These are phyloP conservation scores for Drosophila nr. perissopoda DNA, from an alignment of 2,888 invertebrate genomes.

Conservation along the genomic window DNA sequence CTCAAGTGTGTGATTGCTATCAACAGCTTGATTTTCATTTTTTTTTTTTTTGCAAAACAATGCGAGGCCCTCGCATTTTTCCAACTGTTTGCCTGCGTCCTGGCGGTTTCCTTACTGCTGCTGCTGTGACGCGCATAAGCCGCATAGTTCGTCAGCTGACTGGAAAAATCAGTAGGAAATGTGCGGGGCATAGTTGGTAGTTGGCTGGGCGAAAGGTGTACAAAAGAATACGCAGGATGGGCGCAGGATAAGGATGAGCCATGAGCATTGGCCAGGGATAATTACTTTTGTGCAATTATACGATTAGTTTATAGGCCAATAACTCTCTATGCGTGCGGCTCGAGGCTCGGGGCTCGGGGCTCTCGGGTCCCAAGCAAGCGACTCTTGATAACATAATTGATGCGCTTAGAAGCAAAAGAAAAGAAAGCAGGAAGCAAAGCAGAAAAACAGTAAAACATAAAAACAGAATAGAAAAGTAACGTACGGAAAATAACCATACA, in stretches of 20 bases:
- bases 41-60: conserved; percentile 43
- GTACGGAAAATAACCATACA: not conserved
- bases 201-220: conserved; percentile 42
- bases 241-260: conserved; percentile 48
- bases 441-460: conserved; percentile 2
- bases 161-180: conserved; percentile 74
- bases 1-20: conserved; percentile 79
- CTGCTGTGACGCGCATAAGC: conserved; percentile 70
- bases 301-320: conserved; percentile 83
- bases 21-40: conserved; percentile 78
- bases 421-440: conserved; percentile 7
- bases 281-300: conserved; percentile 80
- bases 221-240: conserved; percentile 49
- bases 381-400: conserved; percentile 61
- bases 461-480: not conserved
- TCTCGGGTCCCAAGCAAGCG: conserved; percentile 12
- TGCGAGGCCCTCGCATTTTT: conserved; percentile 27
- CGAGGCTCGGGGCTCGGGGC: conserved; percentile 4
- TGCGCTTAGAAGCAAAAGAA: conserved; percentile 38
- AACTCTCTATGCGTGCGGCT: conserved; percentile 66
- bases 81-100: conserved; percentile 29
- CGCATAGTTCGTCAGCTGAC: conserved; percentile 76
- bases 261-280: conserved; percentile 48
- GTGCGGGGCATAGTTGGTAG: conserved; percentile 24
- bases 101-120: conserved; percentile 24